Conservation (phyloP, 2,797 vertebrate genomes). For the Acanthurus leucopareius region DNA sequence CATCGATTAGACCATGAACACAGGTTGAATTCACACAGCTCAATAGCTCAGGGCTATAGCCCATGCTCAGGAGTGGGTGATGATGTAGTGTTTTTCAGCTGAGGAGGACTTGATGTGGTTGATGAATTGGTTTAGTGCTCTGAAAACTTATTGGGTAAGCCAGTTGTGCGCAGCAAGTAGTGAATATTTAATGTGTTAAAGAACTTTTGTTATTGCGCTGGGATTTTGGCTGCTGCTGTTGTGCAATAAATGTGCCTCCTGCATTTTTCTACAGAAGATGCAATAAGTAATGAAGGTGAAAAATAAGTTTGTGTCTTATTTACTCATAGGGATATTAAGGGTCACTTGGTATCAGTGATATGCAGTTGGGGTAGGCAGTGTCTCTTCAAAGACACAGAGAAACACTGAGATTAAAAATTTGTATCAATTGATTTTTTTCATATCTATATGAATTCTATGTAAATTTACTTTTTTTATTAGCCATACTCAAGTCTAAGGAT, state of each 20-base stretch:
- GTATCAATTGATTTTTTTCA: too few relatives aligned
- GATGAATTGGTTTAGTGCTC: slow-evolving; percentile 72
- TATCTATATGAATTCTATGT: too few relatives aligned
- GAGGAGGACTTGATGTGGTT: slow-evolving; percentile 75
- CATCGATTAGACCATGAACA: slow-evolving; percentile 74
- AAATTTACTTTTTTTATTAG: too few relatives aligned
- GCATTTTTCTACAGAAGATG: slow-evolving; percentile 61
- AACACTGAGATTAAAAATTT: too few relatives aligned
- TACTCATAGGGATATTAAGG: slow-evolving; percentile 29
- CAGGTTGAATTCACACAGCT: slow-evolving; percentile 61
- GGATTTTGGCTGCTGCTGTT: slow-evolving; percentile 71
- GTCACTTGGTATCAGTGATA: slow-evolving; percentile 6
- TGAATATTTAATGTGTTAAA: slow-evolving; percentile 83
- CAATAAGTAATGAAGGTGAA: slow-evolving; percentile 22
- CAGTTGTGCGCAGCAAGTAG: slow-evolving; percentile 61
- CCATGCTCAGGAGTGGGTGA: slow-evolving; percentile 51
- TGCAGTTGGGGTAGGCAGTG: too few relatives aligned
- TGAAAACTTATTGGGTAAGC: slow-evolving; percentile 76
- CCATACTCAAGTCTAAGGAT: too few relatives aligned
- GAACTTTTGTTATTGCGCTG: slow-evolving; percentile 81
- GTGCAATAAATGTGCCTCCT: slow-evolving; percentile 69
- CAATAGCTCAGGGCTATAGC: slow-evolving; percentile 55
- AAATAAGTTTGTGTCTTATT: slow-evolving; percentile 39
- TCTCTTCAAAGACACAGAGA: too few relatives aligned
- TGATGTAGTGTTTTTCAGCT: slow-evolving; percentile 71